Base-by-base conservation (phyloP, 2,113 vertebrate genomes). In the Oophaga pumilio region DNA sequence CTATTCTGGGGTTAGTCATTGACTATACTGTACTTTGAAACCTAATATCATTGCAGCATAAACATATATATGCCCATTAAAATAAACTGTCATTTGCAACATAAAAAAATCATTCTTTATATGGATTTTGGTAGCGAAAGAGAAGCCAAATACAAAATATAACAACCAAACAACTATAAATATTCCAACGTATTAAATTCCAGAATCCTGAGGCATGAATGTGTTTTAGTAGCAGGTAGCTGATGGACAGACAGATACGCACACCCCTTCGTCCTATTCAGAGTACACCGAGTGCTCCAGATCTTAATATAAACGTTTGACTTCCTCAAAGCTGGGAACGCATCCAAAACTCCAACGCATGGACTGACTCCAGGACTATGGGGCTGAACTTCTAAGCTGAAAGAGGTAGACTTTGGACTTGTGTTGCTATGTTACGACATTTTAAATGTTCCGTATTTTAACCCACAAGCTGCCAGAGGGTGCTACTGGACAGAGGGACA, bases 341-440 rank as follows among this genome's bases (percentile, higher is more conserved):
- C 14, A n/a, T 73, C 86, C 86, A 88, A 88, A 43, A 83, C 71
- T 83, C 86, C 86, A 88, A 76, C 80, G 69, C 86, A 83, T 76
- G 80, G 69, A 88, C 69, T 64, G 18, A 64, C 78, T 88, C 86
- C 86, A 88, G 80, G 60, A 56, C 22, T 64, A 62, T 88, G 68
- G 53, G 79, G 57, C 59, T 76, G 80, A 74, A 74, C 78, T 28
- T 26, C 12, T 26, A 82, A 87, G 53, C 77, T 86, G 43, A 71
- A n/a, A 86, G 24, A 79, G 69, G 24, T 50, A 79, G 73, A 86
- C 68, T 10, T 74, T 49, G 5, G 28, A 18, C 49, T 50, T 87
- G 57, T 82, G 33, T 66, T 53, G 12, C 50, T 79, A 33, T 53
- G 77, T 87, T 43, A 74, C 81, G 64, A 22, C 57, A 28, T 15